Conservation (phyloP, 1,140 invertebrate genomes). For the Myzus persicae region DNA sequence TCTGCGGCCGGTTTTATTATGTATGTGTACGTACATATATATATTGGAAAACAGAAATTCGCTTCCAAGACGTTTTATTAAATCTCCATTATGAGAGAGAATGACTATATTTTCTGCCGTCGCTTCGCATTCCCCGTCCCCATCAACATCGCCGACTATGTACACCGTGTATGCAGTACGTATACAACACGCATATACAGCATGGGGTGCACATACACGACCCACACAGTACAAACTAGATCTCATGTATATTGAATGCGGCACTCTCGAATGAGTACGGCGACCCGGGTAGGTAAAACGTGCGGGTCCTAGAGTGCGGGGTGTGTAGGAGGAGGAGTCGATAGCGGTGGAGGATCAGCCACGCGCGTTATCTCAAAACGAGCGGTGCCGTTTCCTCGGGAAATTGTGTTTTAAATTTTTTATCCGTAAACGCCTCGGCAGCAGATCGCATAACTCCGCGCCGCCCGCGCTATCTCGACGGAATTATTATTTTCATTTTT, state of each 20-base stretch:
- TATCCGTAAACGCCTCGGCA: not conserved
- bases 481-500: not conserved
- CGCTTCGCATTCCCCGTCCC: not conserved
- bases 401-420: constrained; percentile 49
- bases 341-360: not conserved
- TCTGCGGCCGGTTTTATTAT: constrained; percentile 33
- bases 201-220: too few species aligned
- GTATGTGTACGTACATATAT: too few species aligned
- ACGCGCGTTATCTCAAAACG: not conserved
- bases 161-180: not conserved
- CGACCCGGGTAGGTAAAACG: too few species aligned
- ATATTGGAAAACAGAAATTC: constrained; percentile 55
- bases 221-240: not conserved
- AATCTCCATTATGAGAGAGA: constrained; percentile 47
- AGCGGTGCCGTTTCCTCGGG: not conserved
- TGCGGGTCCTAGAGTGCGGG: not conserved
- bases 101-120: not conserved
- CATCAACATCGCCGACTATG: not conserved
- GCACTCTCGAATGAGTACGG: not conserved
- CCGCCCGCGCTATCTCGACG: not conserved
- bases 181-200: not conserved
- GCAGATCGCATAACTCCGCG: not conserved
- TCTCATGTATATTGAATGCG: constrained; percentile 32
- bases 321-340: not conserved
- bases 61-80: constrained; percentile 48